Evolutionary conservation across 1,140 invertebrate genomes (phyloP).

Genomic region (Sipha flava): DNA sequence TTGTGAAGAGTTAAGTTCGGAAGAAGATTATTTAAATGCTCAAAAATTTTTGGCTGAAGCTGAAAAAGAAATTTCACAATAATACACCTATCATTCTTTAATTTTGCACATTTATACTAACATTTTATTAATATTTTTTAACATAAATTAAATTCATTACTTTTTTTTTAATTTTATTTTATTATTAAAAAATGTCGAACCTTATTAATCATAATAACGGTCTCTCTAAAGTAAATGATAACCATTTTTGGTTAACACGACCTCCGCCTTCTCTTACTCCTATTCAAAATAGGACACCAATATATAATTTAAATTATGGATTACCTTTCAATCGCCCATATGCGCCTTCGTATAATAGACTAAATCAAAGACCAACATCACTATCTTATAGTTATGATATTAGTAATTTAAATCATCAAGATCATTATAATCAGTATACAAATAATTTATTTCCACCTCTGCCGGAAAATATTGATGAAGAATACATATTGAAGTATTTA

Average conservation of each 20-base stretch:
- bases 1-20: conserved; percentile 66
- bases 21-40: conserved; percentile 62
- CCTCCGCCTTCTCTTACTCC: neutral
- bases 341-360: neutral
- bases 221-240: neutral
- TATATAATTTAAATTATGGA: neutral
- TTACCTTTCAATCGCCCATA: neutral
- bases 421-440: neutral
- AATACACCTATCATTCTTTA: neutral
- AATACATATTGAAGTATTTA: conserved; percentile 43
- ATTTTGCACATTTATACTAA: neutral
- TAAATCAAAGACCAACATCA: neutral
- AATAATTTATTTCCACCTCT: conserved; percentile 32
- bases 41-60: conserved; percentile 61
- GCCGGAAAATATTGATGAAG: conserved; percentile 32
- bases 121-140: neutral
- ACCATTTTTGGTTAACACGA: neutral
- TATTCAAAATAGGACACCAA: neutral
- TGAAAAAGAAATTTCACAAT: conserved; percentile 42
- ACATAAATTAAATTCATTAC: neutral
- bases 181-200: conserved; percentile 12
- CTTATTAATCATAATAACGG: neutral
- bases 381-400: neutral
- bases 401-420: neutral
- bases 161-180: neutral